phyloP scores from a whole-genome alignment of 2,888 invertebrate species.

The Caenorhabditis angaria region DNA sequence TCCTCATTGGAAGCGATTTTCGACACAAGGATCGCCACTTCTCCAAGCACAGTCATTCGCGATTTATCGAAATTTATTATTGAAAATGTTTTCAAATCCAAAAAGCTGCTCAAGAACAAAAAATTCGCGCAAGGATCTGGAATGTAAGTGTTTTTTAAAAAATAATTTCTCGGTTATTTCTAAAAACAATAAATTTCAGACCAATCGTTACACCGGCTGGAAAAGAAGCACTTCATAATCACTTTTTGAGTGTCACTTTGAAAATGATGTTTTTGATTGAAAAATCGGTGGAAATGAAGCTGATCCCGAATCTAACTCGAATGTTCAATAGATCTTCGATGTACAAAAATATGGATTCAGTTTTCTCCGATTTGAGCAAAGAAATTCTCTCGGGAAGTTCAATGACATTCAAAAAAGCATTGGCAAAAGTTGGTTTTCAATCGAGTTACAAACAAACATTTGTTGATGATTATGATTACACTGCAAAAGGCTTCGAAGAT shows the following conservation, averaged over 20 bases:
- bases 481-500: constrained; percentile 29
- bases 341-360: constrained; percentile 38
- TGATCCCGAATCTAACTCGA: constrained; percentile 32
- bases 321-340: constrained; percentile 35
- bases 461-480: constrained; percentile 49
- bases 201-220: constrained; percentile 17
- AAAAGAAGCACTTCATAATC: constrained; percentile 44
- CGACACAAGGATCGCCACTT: constrained; percentile 18
- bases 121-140: constrained; percentile 54
- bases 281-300: constrained; percentile 11
- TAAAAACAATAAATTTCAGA: background rate
- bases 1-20: constrained; percentile 49
- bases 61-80: constrained; percentile 30
- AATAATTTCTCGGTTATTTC: background rate
- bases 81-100: constrained; percentile 41
- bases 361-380: constrained; percentile 41
- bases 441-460: constrained; percentile 42
- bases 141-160: constrained; percentile 42
- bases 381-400: constrained; percentile 43
- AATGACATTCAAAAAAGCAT: constrained; percentile 26
- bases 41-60: constrained; percentile 2
- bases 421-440: constrained; percentile 36
- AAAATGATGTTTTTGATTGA: constrained; percentile 45
- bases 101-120: constrained; percentile 43
- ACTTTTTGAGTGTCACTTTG: constrained; percentile 33